Conservation (phyloP, 2,888 invertebrate species). For the Agriopis leucophaearia region DNA sequence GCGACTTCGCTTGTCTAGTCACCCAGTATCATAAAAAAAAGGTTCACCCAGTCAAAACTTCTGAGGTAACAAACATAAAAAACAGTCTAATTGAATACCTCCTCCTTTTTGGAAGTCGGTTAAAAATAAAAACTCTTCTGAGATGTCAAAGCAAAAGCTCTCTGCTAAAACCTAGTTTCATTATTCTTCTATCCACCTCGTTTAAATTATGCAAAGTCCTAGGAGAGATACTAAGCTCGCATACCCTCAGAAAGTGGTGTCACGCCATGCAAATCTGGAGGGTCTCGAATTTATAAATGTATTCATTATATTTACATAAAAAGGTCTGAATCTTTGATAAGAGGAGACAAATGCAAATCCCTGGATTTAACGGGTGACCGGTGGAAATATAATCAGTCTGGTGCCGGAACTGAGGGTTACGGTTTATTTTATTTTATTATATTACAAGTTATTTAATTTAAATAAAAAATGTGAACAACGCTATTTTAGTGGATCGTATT, state of each 20-base stretch:
- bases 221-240: slow-evolving; percentile 22
- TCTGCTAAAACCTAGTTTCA: slow-evolving; percentile 4
- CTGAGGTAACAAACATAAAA: too few species aligned
- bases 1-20: too few species aligned
- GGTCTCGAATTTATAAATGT: slow-evolving; percentile 44
- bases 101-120: too few species aligned
- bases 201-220: slow-evolving; percentile 34
- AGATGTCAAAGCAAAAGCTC: neutral
- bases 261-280: slow-evolving; percentile 37
- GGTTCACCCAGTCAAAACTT: too few species aligned
- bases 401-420: slow-evolving; percentile 15
- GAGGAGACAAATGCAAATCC: slow-evolving; percentile 49
- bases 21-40: too few species aligned
- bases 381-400: slow-evolving; percentile 33
- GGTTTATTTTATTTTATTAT: neutral
- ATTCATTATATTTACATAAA: slow-evolving; percentile 50
- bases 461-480: too few species aligned
- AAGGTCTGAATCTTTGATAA: slow-evolving; percentile 48
- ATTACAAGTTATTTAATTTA: too few species aligned
- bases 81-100: too few species aligned
- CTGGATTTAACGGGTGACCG: slow-evolving; percentile 46
- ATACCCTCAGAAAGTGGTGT: slow-evolving; percentile 29
- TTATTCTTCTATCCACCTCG: slow-evolving; percentile 2
- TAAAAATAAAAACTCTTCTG: neutral
- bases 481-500: too few species aligned